phyloP scores from a whole-genome alignment of 2,888 invertebrate species.

The Heliconius ismenius region DNA sequence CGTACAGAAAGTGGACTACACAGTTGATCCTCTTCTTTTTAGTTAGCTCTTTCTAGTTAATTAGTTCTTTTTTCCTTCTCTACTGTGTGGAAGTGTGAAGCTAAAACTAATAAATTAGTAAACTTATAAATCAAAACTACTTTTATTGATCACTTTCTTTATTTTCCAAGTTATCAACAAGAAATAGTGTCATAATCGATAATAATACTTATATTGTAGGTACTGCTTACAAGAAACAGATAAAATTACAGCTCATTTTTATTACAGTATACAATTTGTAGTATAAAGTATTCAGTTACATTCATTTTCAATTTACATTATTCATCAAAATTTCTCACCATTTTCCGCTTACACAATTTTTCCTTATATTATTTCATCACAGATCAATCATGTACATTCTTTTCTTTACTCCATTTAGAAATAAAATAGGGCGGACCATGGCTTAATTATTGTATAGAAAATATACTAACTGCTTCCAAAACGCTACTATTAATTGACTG shows the following conservation, averaged over 20 bases:
- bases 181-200: constrained; percentile 76
- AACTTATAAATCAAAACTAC: background rate
- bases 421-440: constrained; percentile 64
- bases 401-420: constrained; percentile 61
- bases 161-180: constrained; percentile 77
- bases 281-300: constrained; percentile 39
- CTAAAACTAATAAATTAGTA: background rate
- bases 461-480: constrained; percentile 54
- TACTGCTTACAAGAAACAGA: constrained; percentile 72
- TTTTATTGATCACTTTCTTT: constrained; percentile 70
- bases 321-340: constrained; percentile 60
- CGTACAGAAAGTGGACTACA: background rate
- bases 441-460: constrained; percentile 56
- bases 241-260: constrained; percentile 67
- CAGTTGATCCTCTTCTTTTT: background rate
- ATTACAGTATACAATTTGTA: constrained; percentile 57
- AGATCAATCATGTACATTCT: constrained; percentile 77
- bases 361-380: constrained; percentile 77
- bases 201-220: constrained; percentile 78
- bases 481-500: constrained; percentile 53
- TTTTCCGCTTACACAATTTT: constrained; percentile 61
- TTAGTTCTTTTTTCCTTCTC: background rate
- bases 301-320: constrained; percentile 35
- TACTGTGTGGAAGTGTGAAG: background rate
- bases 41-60: no score